Base-by-base conservation (phyloP, 2,797 vertebrate genomes). In the Melanotaenia maccullochi region DNA sequence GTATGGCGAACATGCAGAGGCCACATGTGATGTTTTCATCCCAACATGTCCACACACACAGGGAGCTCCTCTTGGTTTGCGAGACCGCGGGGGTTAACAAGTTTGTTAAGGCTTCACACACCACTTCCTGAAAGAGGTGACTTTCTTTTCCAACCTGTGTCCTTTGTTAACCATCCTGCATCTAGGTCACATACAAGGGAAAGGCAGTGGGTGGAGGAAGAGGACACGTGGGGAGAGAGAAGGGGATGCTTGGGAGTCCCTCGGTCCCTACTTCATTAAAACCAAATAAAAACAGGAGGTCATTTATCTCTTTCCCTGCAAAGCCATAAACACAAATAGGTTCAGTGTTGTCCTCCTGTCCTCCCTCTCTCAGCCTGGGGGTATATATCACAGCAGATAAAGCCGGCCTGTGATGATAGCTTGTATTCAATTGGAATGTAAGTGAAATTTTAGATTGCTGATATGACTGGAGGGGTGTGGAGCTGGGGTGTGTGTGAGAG, bases 261-360 rank as follows among this genome's bases (percentile, higher is more conserved):
- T 90, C 60, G 82, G 90, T 94, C 94, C 94, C 94, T 89, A 92
- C 92, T 94, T 95, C 93, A 94, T 95, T 95, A 94, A 95, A 95
- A 94, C 90, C 92, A 94, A 94, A 94, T 94, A 94, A 94, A 95
- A 92, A 93, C 75, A 68, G 89, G 85, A 87, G 93, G 93, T 93
- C 94, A 94, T 94, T 94, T 93, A 94, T 94, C 93, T 94, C 91
- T 74, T 92, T 93, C 85, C 89, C 90, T 81, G 86, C 87, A 91
- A 94, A 93, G 92, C 91, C 90, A 93, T 91, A 93, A 93, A 93
- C 94, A 94, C 91, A 94, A 94, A 94, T 89, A 92, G 90, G 90
- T 90, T 91, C 74, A 82, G 60, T 83, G 25, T 36, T 60, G 55
- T 65, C 72, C 66, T 62, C 69, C 71, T 24, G 14, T 20, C 62